Conservation (phyloP, 2,113 vertebrate species). For the Halichoerus grypus region DNA sequence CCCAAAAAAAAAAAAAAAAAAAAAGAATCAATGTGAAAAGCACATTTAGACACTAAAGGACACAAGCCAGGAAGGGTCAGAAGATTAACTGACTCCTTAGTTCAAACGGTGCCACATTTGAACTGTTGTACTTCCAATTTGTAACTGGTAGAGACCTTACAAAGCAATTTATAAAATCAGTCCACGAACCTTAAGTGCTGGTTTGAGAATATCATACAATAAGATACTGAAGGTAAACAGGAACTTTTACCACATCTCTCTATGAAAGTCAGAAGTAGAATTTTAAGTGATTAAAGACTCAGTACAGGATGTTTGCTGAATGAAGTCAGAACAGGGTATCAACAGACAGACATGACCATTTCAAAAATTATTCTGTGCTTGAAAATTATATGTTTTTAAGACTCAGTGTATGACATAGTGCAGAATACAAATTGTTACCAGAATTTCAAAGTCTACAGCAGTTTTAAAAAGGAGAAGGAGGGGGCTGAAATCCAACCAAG, state of each 20-base stretch:
- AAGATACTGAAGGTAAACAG: not conserved
- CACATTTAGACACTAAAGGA: not conserved
- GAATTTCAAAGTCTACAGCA: not conserved
- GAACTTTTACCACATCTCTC: slow-evolving; percentile 32
- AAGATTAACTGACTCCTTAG: slow-evolving; percentile 51
- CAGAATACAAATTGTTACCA: slow-evolving; percentile 7
- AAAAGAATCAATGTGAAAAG: not conserved
- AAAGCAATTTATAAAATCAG: slow-evolving; percentile 42
- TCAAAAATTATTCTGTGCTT: slow-evolving; percentile 57
- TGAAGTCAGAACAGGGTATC: not conserved
- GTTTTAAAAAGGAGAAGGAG: not conserved
- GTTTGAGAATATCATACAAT: not conserved
- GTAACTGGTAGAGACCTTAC: not conserved
- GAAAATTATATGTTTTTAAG: slow-evolving; percentile 46
- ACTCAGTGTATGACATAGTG: not conserved
- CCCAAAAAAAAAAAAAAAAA: too few species aligned
- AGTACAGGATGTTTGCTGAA: not conserved
- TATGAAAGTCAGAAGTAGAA: not conserved
- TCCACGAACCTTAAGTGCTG: not conserved
- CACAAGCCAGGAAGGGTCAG: not conserved
- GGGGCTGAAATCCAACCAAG: not conserved
- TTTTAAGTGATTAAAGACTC: not conserved
- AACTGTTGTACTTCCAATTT: not conserved
- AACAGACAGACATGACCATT: not conserved
- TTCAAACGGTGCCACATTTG: not conserved